phyloP scores from a whole-genome alignment of 2,113 vertebrate genomes.

The Xerus inauris region DNA sequence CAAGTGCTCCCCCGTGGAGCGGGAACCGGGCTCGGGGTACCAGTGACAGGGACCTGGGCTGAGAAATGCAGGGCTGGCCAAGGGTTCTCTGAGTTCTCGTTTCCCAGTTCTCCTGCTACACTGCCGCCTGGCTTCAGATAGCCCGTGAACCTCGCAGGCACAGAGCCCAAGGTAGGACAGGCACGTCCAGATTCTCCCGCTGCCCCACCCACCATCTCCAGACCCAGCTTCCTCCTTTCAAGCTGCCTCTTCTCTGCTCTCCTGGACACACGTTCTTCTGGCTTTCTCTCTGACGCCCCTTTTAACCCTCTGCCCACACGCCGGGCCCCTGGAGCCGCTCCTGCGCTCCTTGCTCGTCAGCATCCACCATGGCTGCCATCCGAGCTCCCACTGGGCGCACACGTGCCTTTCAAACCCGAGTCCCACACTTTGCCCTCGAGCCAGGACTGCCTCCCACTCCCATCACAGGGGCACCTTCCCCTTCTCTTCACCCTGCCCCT shows the following conservation, averaged over 20 bases:
- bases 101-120: neutral
- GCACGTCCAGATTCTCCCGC: neutral
- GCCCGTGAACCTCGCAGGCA: rapidly evolving
- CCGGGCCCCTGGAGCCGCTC: neutral
- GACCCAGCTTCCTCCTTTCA: neutral
- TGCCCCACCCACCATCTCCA: neutral
- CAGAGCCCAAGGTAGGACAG: rapidly evolving
- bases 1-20: neutral
- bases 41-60: neutral
- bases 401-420: too few species aligned
- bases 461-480: neutral
- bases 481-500: neutral
- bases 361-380: neutral
- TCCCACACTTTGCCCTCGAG: neutral
- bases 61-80: rapidly evolving
- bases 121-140: neutral
- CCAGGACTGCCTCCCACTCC: too few species aligned
- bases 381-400: neutral
- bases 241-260: neutral
- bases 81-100: neutral
- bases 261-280: neutral
- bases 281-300: neutral
- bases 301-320: too few species aligned
- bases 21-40: rapidly evolving
- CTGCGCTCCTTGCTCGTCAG: neutral